phyloP scores from a whole-genome alignment of 37 sponge, comb jelly and placozoan species.

The Theonella swinhoei region DNA sequence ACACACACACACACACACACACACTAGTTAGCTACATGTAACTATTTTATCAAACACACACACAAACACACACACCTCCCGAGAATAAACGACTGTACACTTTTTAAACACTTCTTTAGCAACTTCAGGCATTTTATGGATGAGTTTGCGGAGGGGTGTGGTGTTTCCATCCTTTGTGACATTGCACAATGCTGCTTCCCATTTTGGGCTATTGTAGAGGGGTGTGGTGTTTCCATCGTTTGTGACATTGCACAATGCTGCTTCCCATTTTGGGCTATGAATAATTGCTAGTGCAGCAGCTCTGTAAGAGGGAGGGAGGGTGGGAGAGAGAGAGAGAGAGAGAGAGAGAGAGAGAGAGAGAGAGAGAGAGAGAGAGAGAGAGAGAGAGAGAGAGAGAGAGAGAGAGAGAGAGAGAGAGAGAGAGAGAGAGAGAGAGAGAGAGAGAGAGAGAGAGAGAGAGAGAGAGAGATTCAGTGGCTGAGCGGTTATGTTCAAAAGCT shows the following conservation, averaged over 20 bases:
- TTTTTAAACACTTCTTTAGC: slow-evolving; percentile 81
- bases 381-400: too few species aligned
- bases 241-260: slow-evolving; percentile 67
- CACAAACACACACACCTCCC: slow-evolving; percentile 40
- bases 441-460: too few species aligned
- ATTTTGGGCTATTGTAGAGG: too few species aligned
- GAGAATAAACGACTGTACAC: slow-evolving; percentile 69
- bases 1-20: slow-evolving; percentile 16
- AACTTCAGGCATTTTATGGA: slow-evolving; percentile 87
- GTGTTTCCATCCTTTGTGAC: not conserved
- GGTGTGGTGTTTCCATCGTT: not conserved
- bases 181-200: too few species aligned
- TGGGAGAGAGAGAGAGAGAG: too few species aligned
- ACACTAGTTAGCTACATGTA: slow-evolving; percentile 56
- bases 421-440: not conserved
- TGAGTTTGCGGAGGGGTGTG: slow-evolving; percentile 86
- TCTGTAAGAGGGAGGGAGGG: slow-evolving; percentile 23
- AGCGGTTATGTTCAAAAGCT: too few species aligned
- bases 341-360: too few species aligned
- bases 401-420: too few species aligned
- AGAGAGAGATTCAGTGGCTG: too few species aligned
- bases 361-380: too few species aligned
- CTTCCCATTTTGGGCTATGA: slow-evolving; percentile 52
- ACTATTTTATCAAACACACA: too few species aligned
- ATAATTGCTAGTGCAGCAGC: slow-evolving; percentile 80